Base-by-base conservation (phyloP, 2,888 invertebrate species). In the Nycteola revayana region DNA sequence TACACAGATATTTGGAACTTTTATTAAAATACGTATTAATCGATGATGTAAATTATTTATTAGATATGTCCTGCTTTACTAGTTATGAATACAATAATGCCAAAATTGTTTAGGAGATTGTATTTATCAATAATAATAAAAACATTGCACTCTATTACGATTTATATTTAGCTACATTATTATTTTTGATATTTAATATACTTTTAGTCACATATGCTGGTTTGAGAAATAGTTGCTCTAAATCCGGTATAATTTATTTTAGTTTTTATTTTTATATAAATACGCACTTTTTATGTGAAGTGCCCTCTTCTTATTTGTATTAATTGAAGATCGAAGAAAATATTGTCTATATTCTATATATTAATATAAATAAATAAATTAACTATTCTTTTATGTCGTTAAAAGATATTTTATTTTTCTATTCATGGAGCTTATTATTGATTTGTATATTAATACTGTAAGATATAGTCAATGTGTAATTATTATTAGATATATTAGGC, bases 381-480 rank as follows among this genome's bases (percentile, higher is more conserved):
- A 63, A 67, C 60, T 71, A 68, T 68, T 72, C 70, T 74, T 79
- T 75, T 73, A 76, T 60, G 66, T 75, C 66, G 66, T 65, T 67
- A 65, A 68, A 74, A 68, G 66, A 70, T 54, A 68, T 74, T 71
- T 75, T 81, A 81, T 77, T 80, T 82, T 80, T 81, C 70, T 81
- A 81, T 74, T 78, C 67, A 65, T 63, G 53, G 68, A 80, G 76
- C 75, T 77, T 72, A 66, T 52, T 61, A 44, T 64, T 65, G 51
- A 60, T 77, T 77, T 75, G 75, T 78, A 74, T 74, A 75, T 56
- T 75, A 75, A 75, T 78, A 75, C 64, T 83, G 78, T 78, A 80
- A 71, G 63, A 75, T 75, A 76, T 76, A 73, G 77, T 81, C 75
- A 75, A 60, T 70, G 68, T 75, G 69, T 79, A 76, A 75, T 72